phyloP scores from a whole-genome alignment of 2,797 vertebrate species.

The Mus caroli region DNA sequence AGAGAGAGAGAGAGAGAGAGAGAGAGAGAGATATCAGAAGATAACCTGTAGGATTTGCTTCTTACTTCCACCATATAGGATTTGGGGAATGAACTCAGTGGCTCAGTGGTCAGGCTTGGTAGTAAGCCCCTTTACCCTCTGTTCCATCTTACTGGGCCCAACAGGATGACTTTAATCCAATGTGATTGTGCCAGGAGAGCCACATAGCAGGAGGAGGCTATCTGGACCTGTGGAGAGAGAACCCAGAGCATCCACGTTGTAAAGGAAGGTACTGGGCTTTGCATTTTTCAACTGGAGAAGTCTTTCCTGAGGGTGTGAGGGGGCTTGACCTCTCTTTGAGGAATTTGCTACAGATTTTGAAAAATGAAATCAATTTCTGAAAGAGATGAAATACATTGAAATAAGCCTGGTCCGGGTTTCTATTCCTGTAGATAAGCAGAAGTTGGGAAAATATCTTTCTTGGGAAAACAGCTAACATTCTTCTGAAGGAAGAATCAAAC shows the following conservation, averaged over 20 bases:
- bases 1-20: neutral
- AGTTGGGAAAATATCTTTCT: neutral
- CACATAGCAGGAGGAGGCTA: rapidly evolving
- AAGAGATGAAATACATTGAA: neutral
- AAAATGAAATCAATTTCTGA: conserved; percentile 15
- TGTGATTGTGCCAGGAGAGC: neutral
- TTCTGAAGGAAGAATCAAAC: neutral
- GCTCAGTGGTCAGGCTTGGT: neutral
- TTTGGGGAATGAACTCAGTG: neutral
- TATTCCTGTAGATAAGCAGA: neutral
- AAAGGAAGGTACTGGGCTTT: neutral
- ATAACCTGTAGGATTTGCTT: neutral
- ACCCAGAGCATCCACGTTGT: neutral
- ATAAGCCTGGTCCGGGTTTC: neutral
- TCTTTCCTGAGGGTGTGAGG: neutral
- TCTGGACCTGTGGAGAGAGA: neutral
- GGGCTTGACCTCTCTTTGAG: neutral
- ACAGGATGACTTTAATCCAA: neutral
- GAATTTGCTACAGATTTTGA: neutral
- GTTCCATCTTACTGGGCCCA: neutral
- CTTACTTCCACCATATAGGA: neutral
- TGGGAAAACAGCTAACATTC: neutral
- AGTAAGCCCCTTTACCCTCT: neutral
- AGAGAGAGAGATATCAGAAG: neutral
- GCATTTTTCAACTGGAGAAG: neutral